phyloP scores from a whole-genome alignment of 2,888 invertebrate genomes.

The Epistrophe grossulariae region DNA sequence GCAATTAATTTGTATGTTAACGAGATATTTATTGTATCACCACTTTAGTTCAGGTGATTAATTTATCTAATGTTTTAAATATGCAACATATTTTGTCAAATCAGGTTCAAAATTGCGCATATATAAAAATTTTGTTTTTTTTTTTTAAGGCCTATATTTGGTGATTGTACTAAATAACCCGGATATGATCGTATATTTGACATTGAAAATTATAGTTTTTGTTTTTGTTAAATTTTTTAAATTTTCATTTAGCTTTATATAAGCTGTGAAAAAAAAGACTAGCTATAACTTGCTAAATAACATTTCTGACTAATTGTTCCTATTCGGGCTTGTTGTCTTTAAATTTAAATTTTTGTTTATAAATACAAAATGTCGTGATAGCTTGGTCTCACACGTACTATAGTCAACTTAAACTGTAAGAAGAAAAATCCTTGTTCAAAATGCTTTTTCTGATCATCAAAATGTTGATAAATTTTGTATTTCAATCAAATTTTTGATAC shows the following conservation, averaged over 20 bases:
- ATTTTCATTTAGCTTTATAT: neutral
- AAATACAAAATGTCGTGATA: no score
- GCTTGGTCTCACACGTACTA: no score
- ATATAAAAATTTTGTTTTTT: neutral
- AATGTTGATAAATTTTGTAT: no score
- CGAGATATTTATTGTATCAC: constrained; percentile 23
- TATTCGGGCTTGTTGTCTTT: no score
- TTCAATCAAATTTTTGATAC: no score
- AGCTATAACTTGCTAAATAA: no score
- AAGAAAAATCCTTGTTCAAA: no score
- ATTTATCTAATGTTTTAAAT: constrained; percentile 9
- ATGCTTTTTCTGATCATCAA: no score
- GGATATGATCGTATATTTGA: constrained; percentile 13
- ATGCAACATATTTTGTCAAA: neutral
- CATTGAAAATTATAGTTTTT: neutral
- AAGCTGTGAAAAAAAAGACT: no score
- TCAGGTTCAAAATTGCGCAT: neutral
- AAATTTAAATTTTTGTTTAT: no score
- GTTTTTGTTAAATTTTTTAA: neutral
- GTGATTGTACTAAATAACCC: neutral
- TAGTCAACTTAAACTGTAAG: no score
- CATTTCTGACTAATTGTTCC: no score
- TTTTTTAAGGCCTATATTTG: neutral
- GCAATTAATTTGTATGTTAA: constrained; percentile 56
- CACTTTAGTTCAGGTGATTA: neutral